Evolutionary conservation across 1,140 invertebrate species (phyloP).

Genomic region (Cheumatopsyche charites): DNA sequence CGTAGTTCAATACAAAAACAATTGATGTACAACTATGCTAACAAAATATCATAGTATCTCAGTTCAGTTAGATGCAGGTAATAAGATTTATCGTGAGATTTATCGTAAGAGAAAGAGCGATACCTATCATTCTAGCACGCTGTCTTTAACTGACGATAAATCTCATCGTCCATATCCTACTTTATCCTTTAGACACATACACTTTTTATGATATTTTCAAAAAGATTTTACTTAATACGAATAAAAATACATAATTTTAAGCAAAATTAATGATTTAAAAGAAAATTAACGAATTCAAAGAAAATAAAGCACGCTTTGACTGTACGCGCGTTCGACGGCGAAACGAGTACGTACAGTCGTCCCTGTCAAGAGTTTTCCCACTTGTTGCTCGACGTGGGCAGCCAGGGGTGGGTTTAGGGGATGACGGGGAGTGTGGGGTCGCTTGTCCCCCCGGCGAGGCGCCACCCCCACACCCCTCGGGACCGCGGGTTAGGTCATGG

Average conservation of each 20-base stretch:
- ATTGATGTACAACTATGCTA: no score
- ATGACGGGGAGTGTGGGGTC: not conserved
- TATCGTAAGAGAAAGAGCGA: no score
- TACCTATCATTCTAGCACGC: no score
- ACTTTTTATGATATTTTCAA: no score
- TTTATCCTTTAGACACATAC: no score
- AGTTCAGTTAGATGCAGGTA: no score
- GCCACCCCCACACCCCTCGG: not conserved
- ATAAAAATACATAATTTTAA: not conserved
- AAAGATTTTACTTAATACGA: no score
- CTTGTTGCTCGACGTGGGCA: constrained; percentile 34
- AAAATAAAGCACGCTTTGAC: not conserved
- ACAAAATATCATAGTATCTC: no score
- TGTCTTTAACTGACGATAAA: no score
- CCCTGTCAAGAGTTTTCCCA: constrained; percentile 37
- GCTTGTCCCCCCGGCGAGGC: not conserved
- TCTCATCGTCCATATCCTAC: no score
- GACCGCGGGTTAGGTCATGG: constrained; percentile 20
- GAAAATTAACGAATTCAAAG: not conserved
- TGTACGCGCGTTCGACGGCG: constrained; percentile 9
- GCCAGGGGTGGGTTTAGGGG: constrained; percentile 17
- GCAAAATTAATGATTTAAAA: not conserved
- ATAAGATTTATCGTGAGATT: no score
- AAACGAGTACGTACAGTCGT: constrained; percentile 26
- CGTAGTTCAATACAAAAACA: no score